Percentiles rank a stretch among this genome's conserved stretches.
Evolutionary conservation across 2,797 vertebrate species (phyloP).

Genomic region (Babyrousa celebensis): DNA sequence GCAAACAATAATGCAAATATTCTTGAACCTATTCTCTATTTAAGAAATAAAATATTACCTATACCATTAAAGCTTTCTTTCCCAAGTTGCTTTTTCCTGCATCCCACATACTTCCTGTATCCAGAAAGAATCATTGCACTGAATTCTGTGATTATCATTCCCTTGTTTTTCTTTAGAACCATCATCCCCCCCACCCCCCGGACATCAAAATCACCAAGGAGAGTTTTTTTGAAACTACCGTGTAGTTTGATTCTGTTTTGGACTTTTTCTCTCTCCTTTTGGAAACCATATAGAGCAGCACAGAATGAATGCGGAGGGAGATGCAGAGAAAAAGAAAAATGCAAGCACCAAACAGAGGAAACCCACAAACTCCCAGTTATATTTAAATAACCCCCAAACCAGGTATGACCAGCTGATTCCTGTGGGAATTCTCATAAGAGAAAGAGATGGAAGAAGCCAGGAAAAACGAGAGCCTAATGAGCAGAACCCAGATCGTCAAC

Average conservation of each 20-base stretch:
- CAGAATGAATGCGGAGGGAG: not conserved
- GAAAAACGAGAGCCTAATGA: not conserved
- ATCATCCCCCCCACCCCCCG: not conserved
- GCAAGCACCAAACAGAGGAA: slow-evolving; percentile 9
- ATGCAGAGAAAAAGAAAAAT: not conserved
- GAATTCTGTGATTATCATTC: not conserved
- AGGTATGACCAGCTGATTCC: not conserved
- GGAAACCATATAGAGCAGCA: not conserved
- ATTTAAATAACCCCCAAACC: not conserved
- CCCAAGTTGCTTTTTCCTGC: not conserved
- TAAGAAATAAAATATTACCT: slow-evolving; percentile 52
- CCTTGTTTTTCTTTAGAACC: slow-evolving; percentile 50
- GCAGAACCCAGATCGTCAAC: not conserved
- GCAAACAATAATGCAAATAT: slow-evolving; percentile 28
- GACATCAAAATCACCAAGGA: not conserved
- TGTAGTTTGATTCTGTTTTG: not conserved
- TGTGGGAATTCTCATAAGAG: not conserved
- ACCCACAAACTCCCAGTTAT: not conserved
- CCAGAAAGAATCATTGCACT: not conserved
- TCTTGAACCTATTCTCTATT: not conserved
- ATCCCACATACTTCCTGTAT: not conserved
- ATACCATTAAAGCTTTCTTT: not conserved
- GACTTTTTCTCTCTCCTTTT: not conserved
- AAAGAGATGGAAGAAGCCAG: not conserved
- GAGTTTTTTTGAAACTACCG: not conserved